phyloP scores from a whole-genome alignment of 2,888 invertebrate species.

The Panopea generosa region DNA sequence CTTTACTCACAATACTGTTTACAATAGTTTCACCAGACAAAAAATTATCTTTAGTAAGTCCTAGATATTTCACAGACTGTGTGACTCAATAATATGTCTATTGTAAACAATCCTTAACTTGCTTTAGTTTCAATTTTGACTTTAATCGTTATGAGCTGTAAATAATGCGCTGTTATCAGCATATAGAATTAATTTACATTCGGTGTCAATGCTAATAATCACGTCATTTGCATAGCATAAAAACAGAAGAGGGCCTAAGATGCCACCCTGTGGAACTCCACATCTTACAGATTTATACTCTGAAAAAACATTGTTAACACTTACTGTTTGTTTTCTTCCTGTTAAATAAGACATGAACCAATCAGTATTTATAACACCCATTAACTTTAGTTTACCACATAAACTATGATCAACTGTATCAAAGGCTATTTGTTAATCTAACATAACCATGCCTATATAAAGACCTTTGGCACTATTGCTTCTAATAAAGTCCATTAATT shows the following conservation, averaged over 20 bases:
- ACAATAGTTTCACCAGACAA: no score
- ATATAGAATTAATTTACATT: not conserved
- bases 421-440: slow-evolving; percentile 16
- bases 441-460: slow-evolving; percentile 24
- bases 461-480: slow-evolving; percentile 27
- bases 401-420: slow-evolving; percentile 22
- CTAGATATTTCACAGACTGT: no score
- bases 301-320: not conserved
- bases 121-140: no score
- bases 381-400: slow-evolving; percentile 10
- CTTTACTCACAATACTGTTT: no score
- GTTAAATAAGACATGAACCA: slow-evolving; percentile 20
- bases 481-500: slow-evolving; percentile 19
- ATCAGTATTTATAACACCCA: not conserved
- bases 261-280: slow-evolving; percentile 2
- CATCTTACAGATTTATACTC: not conserved
- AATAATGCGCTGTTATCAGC: not conserved
- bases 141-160: not conserved
- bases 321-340: slow-evolving; percentile 7
- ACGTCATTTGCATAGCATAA: slow-evolving; percentile 10
- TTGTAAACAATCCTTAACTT: no score
- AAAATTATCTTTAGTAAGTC: no score
- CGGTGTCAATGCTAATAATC: not conserved
- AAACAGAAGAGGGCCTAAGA: slow-evolving; percentile 3
- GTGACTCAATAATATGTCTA: no score